Base-by-base conservation (phyloP, 2,113 vertebrate genomes). In the Gallinago media region DNA sequence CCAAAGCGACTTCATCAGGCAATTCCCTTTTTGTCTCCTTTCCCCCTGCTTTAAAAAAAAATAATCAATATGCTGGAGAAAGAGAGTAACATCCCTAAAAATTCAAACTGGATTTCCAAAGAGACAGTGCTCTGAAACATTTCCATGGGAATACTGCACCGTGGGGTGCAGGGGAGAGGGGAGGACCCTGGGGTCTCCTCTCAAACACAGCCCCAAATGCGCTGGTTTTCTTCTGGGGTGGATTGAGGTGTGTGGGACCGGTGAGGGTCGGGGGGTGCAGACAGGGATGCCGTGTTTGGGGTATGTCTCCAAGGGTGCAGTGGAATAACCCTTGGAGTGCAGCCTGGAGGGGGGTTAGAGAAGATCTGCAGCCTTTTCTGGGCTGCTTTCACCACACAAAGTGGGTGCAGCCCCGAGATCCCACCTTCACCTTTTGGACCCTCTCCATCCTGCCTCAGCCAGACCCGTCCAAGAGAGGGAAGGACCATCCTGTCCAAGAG, bases 31-130 rank as follows among this genome's bases (percentile, higher is more conserved):
- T 54, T 50, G 73, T 63, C 63, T 18, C 1, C 7, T 38, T 10
- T 5, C 4, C 8, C 4, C 19, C 19, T 15, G 1, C 7, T 21
- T 36, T n/a, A n/a, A n/a, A n/a, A n/a, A n/a, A n/a, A n/a, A n/a
- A n/a, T n/a, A n/a, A n/a, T 32, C 29, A 4, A 1, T 36, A 38
- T 52, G 47, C 15, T 17, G 31, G 31, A 8, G 42, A 50, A 50
- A 47, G 15, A 23, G 63, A 49, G 8, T 2, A 19, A 92, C 84
- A 46, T 7, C 44, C 49, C 58, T 31, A 4, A 65, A 73, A 77
- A 56, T 47, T 25, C 50, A 31, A 12, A 0, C 17, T 22, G 46
- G 46, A 17, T 55, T 90, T 62, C 40, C 61, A 12, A 17, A 70
- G 52, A 3, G n/a, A 15, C 20, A 61, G 38, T 8, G n/a, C 83